Evolutionary conservation across 2,797 vertebrate genomes (phyloP).

Genomic region (Fistularia commersonii): DNA sequence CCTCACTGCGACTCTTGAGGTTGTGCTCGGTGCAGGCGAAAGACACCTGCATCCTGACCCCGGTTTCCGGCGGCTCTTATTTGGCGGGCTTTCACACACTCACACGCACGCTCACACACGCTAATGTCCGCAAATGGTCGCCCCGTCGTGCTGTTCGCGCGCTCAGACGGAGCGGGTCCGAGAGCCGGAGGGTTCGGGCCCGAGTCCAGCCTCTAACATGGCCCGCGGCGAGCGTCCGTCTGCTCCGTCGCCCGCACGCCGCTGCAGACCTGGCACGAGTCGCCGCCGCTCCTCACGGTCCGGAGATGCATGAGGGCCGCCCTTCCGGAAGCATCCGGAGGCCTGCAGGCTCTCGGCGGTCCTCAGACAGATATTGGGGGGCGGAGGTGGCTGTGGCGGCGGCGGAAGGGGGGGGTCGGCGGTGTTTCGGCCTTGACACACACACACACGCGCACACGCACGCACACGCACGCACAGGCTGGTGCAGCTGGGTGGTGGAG

Average conservation of each 20-base stretch:
- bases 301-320: slow-evolving; percentile 56
- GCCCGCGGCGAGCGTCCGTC: slow-evolving; percentile 64
- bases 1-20: slow-evolving; percentile 81
- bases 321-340: slow-evolving; percentile 51
- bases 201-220: slow-evolving; percentile 69
- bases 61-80: slow-evolving; percentile 25
- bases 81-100: too few species aligned
- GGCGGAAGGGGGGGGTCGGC: slow-evolving; percentile 37
- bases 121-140: slow-evolving; percentile 39
- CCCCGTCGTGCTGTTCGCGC: slow-evolving; percentile 24
- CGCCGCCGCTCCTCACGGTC: slow-evolving; percentile 48
- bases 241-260: slow-evolving; percentile 60
- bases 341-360: slow-evolving; percentile 53
- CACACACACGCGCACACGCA: neutral
- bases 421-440: slow-evolving; percentile 24
- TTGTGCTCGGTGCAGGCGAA: slow-evolving; percentile 84
- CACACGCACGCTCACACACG: slow-evolving; percentile 12
- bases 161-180: slow-evolving; percentile 57
- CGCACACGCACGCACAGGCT: slow-evolving; percentile 41
- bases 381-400: slow-evolving; percentile 50
- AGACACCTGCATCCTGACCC: slow-evolving; percentile 79
- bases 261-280: slow-evolving; percentile 58
- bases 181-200: slow-evolving; percentile 52
- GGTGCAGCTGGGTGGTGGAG: slow-evolving; percentile 46
- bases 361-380: slow-evolving; percentile 45